These are phyloP conservation scores for Podarcis raffonei DNA, from an alignment of 2,113 vertebrate species.

Conservation along the genomic window DNA sequence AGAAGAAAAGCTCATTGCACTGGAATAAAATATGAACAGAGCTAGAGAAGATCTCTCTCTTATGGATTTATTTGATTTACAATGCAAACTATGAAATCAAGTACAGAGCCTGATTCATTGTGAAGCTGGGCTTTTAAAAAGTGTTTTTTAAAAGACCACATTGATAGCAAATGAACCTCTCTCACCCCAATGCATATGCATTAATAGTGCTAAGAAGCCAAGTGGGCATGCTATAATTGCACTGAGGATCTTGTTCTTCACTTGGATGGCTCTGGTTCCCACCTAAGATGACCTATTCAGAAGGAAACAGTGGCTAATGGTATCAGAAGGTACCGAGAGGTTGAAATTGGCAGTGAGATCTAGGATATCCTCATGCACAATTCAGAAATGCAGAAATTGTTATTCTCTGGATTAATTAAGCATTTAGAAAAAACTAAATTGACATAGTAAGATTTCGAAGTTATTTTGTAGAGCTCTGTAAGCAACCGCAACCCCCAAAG, in stretches of 20 bases:
- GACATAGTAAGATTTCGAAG: constrained; percentile 2
- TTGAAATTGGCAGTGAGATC: too few species aligned
- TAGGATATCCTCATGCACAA: too few species aligned
- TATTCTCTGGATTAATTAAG: background rate
- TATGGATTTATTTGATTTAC: background rate
- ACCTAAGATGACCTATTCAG: too few species aligned
- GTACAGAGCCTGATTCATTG: background rate
- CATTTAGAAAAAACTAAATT: background rate
- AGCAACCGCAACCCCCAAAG: background rate
- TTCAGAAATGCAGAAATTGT: too few species aligned
- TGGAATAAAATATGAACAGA: background rate
- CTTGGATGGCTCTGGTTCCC: too few species aligned
- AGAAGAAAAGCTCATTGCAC: too few species aligned
- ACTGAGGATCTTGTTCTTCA: too few species aligned
- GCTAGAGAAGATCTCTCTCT: background rate
- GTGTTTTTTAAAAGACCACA: background rate
- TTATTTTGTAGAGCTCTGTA: background rate
- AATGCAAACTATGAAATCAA: background rate
- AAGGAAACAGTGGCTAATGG: too few species aligned
- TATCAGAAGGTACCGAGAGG: too few species aligned
- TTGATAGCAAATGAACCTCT: background rate
- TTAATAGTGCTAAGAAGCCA: background rate
- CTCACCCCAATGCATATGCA: too few species aligned
- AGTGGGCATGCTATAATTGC: background rate
- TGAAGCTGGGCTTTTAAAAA: background rate